These are phyloP conservation scores for Crotalus tigris DNA, from an alignment of 2,113 vertebrate genomes.

Conservation along the genomic window DNA sequence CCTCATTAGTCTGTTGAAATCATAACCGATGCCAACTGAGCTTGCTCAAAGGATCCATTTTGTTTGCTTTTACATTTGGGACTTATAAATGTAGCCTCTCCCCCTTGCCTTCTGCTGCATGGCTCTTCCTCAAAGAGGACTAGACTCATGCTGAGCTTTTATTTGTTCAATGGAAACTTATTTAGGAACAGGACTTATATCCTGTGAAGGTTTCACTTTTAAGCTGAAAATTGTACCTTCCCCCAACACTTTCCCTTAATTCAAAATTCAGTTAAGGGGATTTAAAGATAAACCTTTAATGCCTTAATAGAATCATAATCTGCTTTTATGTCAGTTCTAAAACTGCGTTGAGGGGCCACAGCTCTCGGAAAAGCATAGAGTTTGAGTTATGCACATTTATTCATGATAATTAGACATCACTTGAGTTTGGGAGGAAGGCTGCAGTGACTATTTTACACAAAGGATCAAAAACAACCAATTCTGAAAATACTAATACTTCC, in stretches of 20 bases:
- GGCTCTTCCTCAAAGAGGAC: constrained; percentile 17
- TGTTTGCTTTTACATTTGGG: constrained; percentile 24
- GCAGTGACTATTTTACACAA: background rate
- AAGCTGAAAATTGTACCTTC: constrained; percentile 21
- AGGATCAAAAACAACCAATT: background rate
- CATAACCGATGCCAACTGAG: constrained; percentile 1
- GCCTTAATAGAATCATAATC: background rate
- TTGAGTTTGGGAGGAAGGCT: background rate
- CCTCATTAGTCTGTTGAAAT: constrained; percentile 69
- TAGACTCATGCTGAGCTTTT: constrained; percentile 10
- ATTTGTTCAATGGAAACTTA: constrained; percentile 4
- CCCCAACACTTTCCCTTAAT: background rate
- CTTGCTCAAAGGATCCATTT: constrained; percentile 45
- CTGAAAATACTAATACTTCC: background rate
- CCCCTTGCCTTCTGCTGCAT: background rate
- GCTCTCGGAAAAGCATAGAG: background rate
- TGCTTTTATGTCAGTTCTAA: background rate
- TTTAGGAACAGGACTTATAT: background rate
- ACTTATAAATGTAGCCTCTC: constrained; percentile 31
- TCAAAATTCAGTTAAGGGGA: background rate
- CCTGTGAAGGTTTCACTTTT: background rate
- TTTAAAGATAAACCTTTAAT: constrained; percentile 14
- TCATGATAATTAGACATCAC: background rate
- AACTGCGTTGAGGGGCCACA: background rate
- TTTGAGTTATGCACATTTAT: background rate